Percentiles rank a stretch among this genome's conserved stretches.
phyloP scores from a whole-genome alignment of 2,888 invertebrate species.

The Azorinus chamasolen region DNA sequence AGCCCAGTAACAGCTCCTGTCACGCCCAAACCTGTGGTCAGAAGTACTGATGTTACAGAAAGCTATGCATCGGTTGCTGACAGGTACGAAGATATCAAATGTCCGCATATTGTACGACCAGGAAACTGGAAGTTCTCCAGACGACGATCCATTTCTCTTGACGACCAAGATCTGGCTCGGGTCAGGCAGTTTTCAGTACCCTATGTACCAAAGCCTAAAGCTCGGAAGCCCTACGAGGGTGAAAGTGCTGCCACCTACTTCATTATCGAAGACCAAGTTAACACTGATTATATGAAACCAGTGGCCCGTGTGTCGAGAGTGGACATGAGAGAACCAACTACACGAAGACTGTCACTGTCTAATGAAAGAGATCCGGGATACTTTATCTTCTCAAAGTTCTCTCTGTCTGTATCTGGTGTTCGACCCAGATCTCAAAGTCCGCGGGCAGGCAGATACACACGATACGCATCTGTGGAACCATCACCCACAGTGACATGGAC shows the following conservation, averaged over 20 bases:
- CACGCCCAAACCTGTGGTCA: neutral
- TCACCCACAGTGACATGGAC: constrained; percentile 6
- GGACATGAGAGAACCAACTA: constrained; percentile 16
- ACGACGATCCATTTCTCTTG: constrained; percentile 48
- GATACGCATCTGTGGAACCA: constrained; percentile 34
- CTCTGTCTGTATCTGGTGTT: constrained; percentile 42
- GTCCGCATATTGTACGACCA: constrained; percentile 36
- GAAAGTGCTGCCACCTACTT: constrained; percentile 35
- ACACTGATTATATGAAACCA: constrained; percentile 30
- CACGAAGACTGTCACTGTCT: constrained; percentile 24
- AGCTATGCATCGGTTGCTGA: constrained; percentile 50
- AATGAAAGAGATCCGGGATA: constrained; percentile 56
- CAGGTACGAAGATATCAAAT: constrained; percentile 59
- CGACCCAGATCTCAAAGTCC: constrained; percentile 11
- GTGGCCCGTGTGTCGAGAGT: constrained; percentile 19
- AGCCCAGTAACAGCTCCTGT: constrained; percentile 5
- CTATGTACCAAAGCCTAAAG: neutral
- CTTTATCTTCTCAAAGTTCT: constrained; percentile 58
- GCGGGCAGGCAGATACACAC: constrained; percentile 1
- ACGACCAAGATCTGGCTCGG: constrained; percentile 39
- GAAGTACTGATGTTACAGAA: neutral
- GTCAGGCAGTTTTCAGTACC: constrained; percentile 19
- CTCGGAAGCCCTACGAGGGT: constrained; percentile 22
- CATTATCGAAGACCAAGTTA: constrained; percentile 47
- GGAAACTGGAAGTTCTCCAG: constrained; percentile 38